A percentile compares a stretch with the other conserved stretches of the same genome.
phyloP scores from a whole-genome alignment of 2,113 vertebrate genomes.

The Macrotis lagotis region DNA sequence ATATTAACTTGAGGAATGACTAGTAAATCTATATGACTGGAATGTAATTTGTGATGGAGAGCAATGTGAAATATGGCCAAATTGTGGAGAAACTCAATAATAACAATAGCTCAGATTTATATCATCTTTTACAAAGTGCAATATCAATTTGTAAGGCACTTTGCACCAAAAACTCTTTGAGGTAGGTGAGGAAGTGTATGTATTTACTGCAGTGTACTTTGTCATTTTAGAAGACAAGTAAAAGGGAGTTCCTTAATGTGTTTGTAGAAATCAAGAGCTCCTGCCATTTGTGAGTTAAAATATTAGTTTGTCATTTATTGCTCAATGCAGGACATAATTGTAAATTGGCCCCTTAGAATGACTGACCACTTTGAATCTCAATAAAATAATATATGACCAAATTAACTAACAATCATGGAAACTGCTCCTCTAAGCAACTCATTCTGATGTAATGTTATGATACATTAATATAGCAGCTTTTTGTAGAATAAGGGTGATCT shows the following conservation, averaged over 20 bases:
- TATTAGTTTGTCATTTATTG: slow-evolving; percentile 7
- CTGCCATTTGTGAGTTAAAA: not conserved
- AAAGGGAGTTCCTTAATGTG: not conserved
- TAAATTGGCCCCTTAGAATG: not conserved
- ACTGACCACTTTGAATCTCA: slow-evolving; percentile 18
- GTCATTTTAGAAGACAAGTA: not conserved
- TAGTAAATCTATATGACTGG: not conserved
- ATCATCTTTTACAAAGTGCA: not conserved
- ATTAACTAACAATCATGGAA: slow-evolving; percentile 5
- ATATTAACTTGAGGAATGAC: not conserved
- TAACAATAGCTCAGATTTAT: not conserved
- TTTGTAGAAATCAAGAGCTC: not conserved
- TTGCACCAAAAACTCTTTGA: not conserved
- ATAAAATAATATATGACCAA: slow-evolving; percentile 21
- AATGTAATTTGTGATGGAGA: not conserved
- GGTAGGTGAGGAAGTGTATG: not conserved
- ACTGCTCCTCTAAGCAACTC: not conserved
- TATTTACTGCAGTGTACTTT: not conserved
- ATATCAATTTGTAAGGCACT: not conserved
- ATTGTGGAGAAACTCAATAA: not conserved
- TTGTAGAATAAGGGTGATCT: not conserved
- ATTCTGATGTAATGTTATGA: not conserved
- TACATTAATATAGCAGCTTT: not conserved
- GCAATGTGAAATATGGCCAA: not conserved
- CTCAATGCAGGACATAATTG: not conserved